These are phyloP conservation scores for Dreissena polymorpha DNA, from an alignment of 1,140 invertebrate genomes.

Conservation along the genomic window DNA sequence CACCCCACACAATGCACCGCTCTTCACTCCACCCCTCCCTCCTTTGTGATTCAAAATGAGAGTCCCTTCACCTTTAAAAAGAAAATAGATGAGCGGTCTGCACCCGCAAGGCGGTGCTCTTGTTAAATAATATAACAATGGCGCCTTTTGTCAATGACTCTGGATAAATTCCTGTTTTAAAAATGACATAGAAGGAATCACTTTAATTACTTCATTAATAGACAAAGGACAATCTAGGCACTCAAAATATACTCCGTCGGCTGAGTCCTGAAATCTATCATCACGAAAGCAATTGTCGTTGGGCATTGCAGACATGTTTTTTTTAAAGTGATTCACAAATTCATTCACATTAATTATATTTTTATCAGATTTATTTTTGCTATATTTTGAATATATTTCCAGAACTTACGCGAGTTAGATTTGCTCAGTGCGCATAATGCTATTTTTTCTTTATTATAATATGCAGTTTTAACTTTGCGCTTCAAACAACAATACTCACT, in stretches of 20 bases:
- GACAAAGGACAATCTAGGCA: background rate
- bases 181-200: constrained; percentile 5
- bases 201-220: background rate
- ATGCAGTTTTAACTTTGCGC: constrained; percentile 3
- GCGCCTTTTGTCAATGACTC: constrained; percentile 13
- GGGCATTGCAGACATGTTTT: constrained; percentile 1
- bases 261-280: no score
- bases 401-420: background rate
- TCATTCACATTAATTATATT: constrained; percentile 14
- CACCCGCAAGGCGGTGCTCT: no score
- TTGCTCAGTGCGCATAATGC: constrained; percentile 2
- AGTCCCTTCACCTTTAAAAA: no score
- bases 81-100: no score
- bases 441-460: background rate
- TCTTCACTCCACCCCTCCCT: no score
- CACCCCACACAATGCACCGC: no score
- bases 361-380: constrained; percentile 4
- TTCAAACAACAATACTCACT: constrained; percentile 15
- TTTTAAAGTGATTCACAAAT: constrained; percentile 24
- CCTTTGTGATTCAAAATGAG: no score
- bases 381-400: constrained; percentile 22
- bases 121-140: constrained; percentile 24
- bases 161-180: constrained; percentile 22
- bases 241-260: constrained; percentile 5
- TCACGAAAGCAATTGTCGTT: background rate